A percentile compares a stretch with the other conserved stretches of the same genome.
phyloP scores from a whole-genome alignment of 37 sponge, comb jelly and placozoan genomes.

The Aplysina aerophoba region DNA sequence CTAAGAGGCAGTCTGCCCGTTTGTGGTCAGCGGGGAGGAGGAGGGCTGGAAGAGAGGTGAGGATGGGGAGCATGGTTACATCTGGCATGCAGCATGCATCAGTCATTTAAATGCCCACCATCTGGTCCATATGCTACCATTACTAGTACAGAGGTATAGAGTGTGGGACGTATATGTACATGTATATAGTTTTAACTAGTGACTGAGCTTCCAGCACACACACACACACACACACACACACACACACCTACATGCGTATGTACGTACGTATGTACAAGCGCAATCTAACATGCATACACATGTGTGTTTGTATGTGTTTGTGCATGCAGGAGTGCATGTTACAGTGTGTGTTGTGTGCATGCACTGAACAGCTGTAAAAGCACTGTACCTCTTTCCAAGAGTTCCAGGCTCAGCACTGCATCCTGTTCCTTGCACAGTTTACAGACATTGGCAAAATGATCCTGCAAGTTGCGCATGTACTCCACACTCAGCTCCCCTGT shows the following conservation, averaged over 20 bases:
- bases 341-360: not conserved
- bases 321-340: not conserved
- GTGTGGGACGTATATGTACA: not conserved
- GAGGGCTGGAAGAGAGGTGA: conserved; percentile 9
- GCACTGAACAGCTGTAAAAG: not conserved
- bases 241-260: not conserved
- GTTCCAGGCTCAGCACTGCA: not conserved
- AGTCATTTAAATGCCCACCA: too few species aligned
- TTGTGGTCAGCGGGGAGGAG: conserved; percentile 51
- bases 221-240: not conserved
- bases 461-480: not conserved
- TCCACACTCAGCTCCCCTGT: not conserved
- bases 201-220: not conserved
- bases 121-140: too few species aligned
- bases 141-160: not conserved
- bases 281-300: not conserved
- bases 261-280: not conserved
- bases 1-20: conserved; percentile 11
- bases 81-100: too few species aligned
- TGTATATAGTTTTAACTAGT: not conserved
- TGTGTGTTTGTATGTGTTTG: not conserved
- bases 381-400: conserved; percentile 8
- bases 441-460: not conserved
- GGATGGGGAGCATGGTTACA: not conserved
- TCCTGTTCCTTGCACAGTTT: not conserved